Conservation (phyloP, 2,797 vertebrate species). For the Echeneis naucrates region DNA sequence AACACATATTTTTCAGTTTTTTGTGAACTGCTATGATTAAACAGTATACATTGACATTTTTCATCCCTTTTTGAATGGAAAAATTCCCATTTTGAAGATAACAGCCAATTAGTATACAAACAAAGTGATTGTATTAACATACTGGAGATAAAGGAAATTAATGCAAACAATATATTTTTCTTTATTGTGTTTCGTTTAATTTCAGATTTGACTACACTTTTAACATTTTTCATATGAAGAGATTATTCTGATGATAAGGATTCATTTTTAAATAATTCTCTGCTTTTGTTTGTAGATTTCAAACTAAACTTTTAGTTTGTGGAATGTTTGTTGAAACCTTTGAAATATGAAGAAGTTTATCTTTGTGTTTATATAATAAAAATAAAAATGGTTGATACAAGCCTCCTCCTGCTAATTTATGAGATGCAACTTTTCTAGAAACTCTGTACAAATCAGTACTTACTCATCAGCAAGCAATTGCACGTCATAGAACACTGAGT, state of each 20-base stretch:
- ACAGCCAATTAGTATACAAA: background rate
- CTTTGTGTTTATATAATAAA: background rate
- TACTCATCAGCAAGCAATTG: background rate
- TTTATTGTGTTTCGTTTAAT: background rate
- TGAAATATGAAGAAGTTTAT: too few relatives aligned
- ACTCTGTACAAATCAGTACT: background rate
- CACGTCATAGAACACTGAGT: background rate
- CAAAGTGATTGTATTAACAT: background rate
- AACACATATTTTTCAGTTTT: background rate
- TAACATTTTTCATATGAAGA: too few relatives aligned
- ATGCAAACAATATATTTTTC: background rate
- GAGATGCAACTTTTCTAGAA: background rate
- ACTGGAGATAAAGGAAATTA: background rate
- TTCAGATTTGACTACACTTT: too few relatives aligned
- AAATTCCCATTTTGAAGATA: background rate
- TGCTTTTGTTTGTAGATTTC: background rate
- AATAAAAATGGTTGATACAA: background rate
- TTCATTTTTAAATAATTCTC: background rate
- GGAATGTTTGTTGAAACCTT: too few relatives aligned
- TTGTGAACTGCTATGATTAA: background rate
- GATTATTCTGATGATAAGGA: too few relatives aligned
- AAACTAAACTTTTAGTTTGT: background rate
- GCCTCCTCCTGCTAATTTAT: background rate
- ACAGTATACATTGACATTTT: background rate
- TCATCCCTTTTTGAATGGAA: background rate